Evolutionary conservation across 53 echinoderm and acorn worm species (phyloP), one percentile per base, ranked within the genome.

Genomic region (Hippasteria phrygiana): DNA sequence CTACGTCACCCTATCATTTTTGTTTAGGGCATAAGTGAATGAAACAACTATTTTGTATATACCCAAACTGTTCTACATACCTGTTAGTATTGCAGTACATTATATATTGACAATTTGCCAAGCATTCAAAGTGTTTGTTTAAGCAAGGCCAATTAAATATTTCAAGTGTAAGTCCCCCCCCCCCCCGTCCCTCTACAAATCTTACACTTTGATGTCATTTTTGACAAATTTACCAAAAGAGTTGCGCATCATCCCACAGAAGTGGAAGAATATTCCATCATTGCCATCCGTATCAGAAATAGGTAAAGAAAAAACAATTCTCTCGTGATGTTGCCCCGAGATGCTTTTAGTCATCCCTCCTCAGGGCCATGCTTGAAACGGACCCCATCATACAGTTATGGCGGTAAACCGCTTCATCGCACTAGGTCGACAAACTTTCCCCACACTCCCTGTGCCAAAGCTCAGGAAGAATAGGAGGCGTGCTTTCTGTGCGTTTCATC

Each of bases 341-440:
- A 43, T 13, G 32, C 27, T 42, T 73, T 73, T 73, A 73, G 73
- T 73, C 73, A 73, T 73, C 73, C 27, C 8, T 24, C 22, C 73
- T 13, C 43, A 29, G 26, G 41, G 62, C 62, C 43, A 73, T 14
- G 20, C 1, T 0, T 41, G 41, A 42, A 29, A 73, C 26, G 1
- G 42, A 73, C 43, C 5, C 39, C 41, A 24, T 43, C 26, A 32
- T 22, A 42, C 73, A 73, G 41, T 10, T 22, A 43, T 43, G 41
- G 35, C 37, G 69, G 37, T 37, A 14, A 4, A 22, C 22, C 26
- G 28, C 73, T 20, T 73, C 43, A 41, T 73, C 43, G n/a, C n/a
- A 24, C 73, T 43, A 43, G 73, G 73, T 73, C 73, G 26, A 43
- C 73, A 73, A 73, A 73, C 73, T 73, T 73, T 73, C 26, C n/a